A percentile compares a stretch with the other conserved stretches of the same genome.
Conservation (phyloP, 2,113 vertebrate species). For the Scopus umbretta region DNA sequence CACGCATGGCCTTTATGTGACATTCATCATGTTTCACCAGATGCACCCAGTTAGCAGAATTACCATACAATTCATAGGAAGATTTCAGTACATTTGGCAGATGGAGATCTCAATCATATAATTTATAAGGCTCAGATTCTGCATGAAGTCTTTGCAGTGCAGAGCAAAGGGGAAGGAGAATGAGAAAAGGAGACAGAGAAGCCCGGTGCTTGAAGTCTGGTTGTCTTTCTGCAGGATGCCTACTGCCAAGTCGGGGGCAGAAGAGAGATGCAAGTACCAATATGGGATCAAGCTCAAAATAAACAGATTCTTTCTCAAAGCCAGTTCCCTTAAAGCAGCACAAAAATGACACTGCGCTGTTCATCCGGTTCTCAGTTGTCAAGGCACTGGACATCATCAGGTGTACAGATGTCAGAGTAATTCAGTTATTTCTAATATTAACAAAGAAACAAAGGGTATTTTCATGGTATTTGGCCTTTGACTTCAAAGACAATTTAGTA, state of each 20-base stretch:
- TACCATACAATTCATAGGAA: not conserved
- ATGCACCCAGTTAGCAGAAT: not conserved
- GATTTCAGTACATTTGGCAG: not conserved
- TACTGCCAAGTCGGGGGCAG: not conserved
- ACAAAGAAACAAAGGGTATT: not conserved
- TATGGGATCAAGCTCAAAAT: not conserved
- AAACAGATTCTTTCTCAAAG: not conserved
- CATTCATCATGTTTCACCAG: not conserved
- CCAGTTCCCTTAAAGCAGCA: not conserved
- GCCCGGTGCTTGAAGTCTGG: not conserved
- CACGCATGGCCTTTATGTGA: not conserved
- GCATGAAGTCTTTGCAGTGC: not conserved
- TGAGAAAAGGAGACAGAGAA: not conserved
- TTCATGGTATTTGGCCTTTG: not conserved
- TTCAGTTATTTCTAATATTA: not conserved
- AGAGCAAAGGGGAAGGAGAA: not conserved
- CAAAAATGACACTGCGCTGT: not conserved
- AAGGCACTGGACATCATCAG: not conserved
- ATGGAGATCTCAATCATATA: not conserved
- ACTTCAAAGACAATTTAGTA: not conserved
- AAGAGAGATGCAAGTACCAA: not conserved
- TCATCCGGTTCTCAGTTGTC: not conserved
- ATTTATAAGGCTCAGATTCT: not conserved
- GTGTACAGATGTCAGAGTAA: not conserved
- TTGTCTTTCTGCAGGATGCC: not conserved